Base-by-base conservation (phyloP, 2,113 vertebrate species). In the Lota lota region DNA sequence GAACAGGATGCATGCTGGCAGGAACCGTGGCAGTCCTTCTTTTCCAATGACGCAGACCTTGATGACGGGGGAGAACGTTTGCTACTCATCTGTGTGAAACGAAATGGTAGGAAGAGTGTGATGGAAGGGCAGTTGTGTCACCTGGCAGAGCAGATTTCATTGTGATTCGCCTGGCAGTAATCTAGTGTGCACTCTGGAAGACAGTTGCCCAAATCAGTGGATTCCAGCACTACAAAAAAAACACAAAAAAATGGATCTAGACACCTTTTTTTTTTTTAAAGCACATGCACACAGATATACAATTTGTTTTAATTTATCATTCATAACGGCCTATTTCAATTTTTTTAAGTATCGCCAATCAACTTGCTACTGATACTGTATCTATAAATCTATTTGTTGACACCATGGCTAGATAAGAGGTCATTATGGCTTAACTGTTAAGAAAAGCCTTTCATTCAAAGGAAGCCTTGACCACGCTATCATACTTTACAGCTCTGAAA, bases 1-100 rank as follows among this genome's bases (percentile, higher is more conserved):
- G 85, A 85, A 63, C 91, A 92, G 76, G 88, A 85, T 21, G 89
- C 90, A 85, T 91, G 90, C 65, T 88, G 90, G 72, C 90, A 92
- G 60, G 85, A 84, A 54, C 84, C 87, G 65, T 87, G 88, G 61
- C 89, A 91, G 0, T 64, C 57, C 3, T 56, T 76, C 57, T 69
- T 80, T 56, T 87, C 77, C 75, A 89, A 57, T 47, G 84, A 83
- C n/a, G 84, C 85, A 10, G 54, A 75, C 57, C 90, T 92, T 58
- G 1, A n/a, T 47, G 16, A 16, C 15, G 0, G 1, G 16, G 12
- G 1, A 5, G 10, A 28, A 6, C 5, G 58, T 20, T 60, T n/a
- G 56, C 18, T 18, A n/a, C 19, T n/a, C 2, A 57, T 3, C 17
- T 58, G 18, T 16, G 15, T 16, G 12, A 16, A 5, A 21, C 2